Evolutionary conservation across 1,140 invertebrate species (phyloP).

Genomic region (Micrasema minimum): DNA sequence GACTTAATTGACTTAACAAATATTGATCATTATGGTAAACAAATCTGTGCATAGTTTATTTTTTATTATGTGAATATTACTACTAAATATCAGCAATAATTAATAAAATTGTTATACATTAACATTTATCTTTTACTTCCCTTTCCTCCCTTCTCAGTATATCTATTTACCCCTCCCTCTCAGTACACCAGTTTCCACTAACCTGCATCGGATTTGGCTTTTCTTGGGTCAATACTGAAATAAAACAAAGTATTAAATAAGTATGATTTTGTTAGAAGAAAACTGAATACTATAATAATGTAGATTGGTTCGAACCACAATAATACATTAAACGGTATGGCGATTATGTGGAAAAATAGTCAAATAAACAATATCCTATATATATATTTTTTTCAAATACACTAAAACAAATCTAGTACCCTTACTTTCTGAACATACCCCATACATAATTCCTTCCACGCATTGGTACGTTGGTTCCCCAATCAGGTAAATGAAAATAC

Average conservation of each 20-base stretch:
- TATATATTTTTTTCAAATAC: too few species aligned
- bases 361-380: too few species aligned
- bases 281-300: too few species aligned
- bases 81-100: conserved; percentile 55
- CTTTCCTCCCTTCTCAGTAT: background rate
- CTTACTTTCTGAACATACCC: too few species aligned
- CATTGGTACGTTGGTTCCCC: too few species aligned
- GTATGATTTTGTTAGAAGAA: too few species aligned
- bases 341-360: too few species aligned
- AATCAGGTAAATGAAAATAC: too few species aligned
- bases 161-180: background rate
- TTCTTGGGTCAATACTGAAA: conserved; percentile 25
- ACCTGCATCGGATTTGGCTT: conserved; percentile 28
- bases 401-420: too few species aligned
- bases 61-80: conserved; percentile 69
- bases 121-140: conserved; percentile 15
- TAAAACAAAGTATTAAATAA: background rate
- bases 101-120: conserved; percentile 55
- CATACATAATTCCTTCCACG: too few species aligned
- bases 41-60: conserved; percentile 70
- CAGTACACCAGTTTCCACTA: background rate
- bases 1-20: conserved; percentile 45
- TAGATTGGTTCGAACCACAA: too few species aligned
- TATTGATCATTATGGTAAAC: conserved; percentile 52
- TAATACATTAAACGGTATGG: too few species aligned